Percentiles rank a stretch among this genome's conserved stretches.
Evolutionary conservation across 2,113 vertebrate genomes (phyloP).

Genomic region (Paralichthys olivaceus): DNA sequence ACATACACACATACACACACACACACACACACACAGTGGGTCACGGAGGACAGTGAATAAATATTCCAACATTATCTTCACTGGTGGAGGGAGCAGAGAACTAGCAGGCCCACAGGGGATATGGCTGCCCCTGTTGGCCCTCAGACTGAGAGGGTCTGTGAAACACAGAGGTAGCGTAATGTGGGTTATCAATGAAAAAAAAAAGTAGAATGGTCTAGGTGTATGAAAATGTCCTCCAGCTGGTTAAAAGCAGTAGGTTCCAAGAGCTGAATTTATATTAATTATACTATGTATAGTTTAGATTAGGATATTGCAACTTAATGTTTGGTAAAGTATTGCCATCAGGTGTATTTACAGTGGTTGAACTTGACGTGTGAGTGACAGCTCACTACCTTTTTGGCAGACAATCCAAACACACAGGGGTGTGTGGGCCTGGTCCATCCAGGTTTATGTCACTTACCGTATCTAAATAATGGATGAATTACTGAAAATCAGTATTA

Average conservation of each 20-base stretch:
- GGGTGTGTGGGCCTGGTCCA: too few species aligned
- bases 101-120: slow-evolving; percentile 58
- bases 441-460: too few species aligned
- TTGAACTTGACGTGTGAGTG: background rate
- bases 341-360: background rate
- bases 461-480: too few species aligned
- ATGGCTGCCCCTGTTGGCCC: slow-evolving; percentile 64
- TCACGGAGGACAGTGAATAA: slow-evolving; percentile 90
- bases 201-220: background rate
- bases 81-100: slow-evolving; percentile 76
- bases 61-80: slow-evolving; percentile 88
- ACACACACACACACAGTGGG: slow-evolving; percentile 56
- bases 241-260: background rate
- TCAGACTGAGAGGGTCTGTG: slow-evolving; percentile 84
- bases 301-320: too few species aligned
- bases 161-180: slow-evolving; percentile 45
- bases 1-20: slow-evolving; percentile 14
- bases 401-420: background rate
- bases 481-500: background rate
- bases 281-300: too few species aligned
- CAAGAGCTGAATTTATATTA: too few species aligned
- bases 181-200: slow-evolving; percentile 37
- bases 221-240: background rate
- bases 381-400: background rate
- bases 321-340: too few species aligned